Evolutionary conservation across 2,113 vertebrate genomes (phyloP).

Genomic region (Callospermophilus lateralis): DNA sequence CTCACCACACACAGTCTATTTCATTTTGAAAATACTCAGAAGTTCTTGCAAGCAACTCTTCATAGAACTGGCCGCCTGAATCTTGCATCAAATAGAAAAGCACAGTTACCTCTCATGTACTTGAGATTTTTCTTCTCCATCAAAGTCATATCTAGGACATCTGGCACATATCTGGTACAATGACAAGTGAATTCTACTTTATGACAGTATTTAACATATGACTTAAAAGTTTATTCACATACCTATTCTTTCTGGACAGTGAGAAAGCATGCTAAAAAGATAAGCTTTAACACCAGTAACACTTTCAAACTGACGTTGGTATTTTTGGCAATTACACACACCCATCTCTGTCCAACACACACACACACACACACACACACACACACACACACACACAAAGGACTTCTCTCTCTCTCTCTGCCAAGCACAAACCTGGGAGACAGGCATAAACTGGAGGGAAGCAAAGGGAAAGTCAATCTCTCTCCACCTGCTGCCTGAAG

Average conservation of each 20-base stretch:
- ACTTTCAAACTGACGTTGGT: conserved; percentile 77
- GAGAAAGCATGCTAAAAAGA: conserved; percentile 54
- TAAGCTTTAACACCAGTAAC: conserved; percentile 67
- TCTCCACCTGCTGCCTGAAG: conserved; percentile 81
- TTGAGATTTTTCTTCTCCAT: conserved; percentile 71
- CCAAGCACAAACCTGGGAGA: conserved; percentile 67
- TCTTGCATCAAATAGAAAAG: conserved; percentile 59
- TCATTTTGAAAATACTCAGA: conserved; percentile 55
- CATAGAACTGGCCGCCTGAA: not conserved
- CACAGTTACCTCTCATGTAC: conserved; percentile 38
- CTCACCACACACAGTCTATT: not conserved
- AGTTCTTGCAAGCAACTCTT: conserved; percentile 73
- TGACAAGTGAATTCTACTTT: conserved; percentile 61
- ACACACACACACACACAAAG: conserved; percentile 21
- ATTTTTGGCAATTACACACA: conserved; percentile 71
- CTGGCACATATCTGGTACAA: conserved; percentile 66
- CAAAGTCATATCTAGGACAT: conserved; percentile 73
- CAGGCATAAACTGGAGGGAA: conserved; percentile 62
- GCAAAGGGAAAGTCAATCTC: conserved; percentile 73
- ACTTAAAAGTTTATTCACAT: conserved; percentile 65
- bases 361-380: conserved; percentile 53
- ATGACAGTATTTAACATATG: conserved; percentile 58
- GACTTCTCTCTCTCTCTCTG: not conserved
- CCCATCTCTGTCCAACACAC: conserved; percentile 40
- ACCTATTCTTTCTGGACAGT: conserved; percentile 65